Evolutionary conservation across 2,888 invertebrate genomes (phyloP), one percentile per base, ranked within the genome.

Genomic region (Andrena marginata): DNA sequence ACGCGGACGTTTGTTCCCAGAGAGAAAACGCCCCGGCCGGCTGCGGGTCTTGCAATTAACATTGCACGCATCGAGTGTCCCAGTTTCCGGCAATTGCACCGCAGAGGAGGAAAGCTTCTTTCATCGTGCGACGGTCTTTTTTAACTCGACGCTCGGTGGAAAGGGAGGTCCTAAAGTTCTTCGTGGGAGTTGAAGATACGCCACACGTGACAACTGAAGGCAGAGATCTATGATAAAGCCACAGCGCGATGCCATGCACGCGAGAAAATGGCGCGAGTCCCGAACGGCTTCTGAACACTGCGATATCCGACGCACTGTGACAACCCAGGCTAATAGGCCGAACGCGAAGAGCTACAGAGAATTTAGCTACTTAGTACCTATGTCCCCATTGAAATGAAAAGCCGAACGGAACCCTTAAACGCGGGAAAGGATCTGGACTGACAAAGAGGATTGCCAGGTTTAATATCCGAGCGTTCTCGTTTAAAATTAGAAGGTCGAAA

Each of bases 401-500:
- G 31, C 42, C 51, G 54, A 63, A 48, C 33, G 10, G 23, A 49
- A n/a, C 23, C 29, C 2, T 54, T 8, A 56, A 26, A 51, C 26
- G 73, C 16, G 59, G 74, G 73, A 71, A 81, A 69, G 74, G 69
- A 79, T 75, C 56, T 26, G 49, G 56, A 16, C n/a, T 51, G 59
- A 68, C 60, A 80, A 78, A 60, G 63, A 68, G 67, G 64, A 71
- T 75, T 65, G 59, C 80, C 49, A 23, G 75, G 56, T 80, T 71
- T 75, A 71, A 80, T 82, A 75, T 80, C 70, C 54, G 54, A 56
- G 23, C 62, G 42, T 29, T 71, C 71, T 74, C 67, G 62, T 76
- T 76, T 82, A 75, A 67, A 71, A 80, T 80, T 80, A 70, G 70
- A 63, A 64, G 51, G 42, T 10, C 60, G 64, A 70, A 70, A 74